These are phyloP conservation scores for Phenganax marumi DNA, from an alignment of 92 coral and sea anemone species.

Conservation along the genomic window DNA sequence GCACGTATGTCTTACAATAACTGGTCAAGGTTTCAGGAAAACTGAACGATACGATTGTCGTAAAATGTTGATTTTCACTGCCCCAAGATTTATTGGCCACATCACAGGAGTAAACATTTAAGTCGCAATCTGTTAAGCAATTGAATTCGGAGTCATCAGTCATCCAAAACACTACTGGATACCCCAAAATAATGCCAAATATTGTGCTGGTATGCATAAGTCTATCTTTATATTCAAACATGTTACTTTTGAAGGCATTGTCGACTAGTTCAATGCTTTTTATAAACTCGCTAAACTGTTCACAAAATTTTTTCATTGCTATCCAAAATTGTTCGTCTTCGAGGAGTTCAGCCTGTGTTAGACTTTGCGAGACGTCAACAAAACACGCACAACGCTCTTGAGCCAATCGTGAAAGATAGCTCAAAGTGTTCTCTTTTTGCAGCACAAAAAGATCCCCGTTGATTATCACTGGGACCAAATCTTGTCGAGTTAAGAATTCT, in stretches of 20 bases:
- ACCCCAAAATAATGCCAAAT: constrained; percentile 63
- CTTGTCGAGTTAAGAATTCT: neutral
- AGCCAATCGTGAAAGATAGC: neutral
- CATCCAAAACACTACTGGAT: constrained; percentile 80
- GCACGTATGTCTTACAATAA: neutral
- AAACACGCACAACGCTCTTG: constrained; percentile 8
- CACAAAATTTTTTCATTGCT: constrained; percentile 6
- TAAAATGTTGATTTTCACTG: neutral
- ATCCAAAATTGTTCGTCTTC: neutral
- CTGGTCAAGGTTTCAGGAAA: neutral
- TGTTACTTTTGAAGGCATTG: neutral
- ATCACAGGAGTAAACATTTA: neutral
- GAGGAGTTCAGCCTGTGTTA: neutral
- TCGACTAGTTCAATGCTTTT: neutral
- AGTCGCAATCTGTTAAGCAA: constrained; percentile 36
- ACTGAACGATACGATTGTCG: constrained; percentile 11
- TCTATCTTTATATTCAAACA: neutral
- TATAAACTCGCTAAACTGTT: neutral
- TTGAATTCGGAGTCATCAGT: constrained; percentile 39
- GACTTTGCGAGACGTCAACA: constrained; percentile 7
- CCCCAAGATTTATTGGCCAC: constrained; percentile 1
- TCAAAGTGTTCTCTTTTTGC: neutral
- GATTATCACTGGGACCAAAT: neutral
- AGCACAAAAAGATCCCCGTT: constrained; percentile 27
- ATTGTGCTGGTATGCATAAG: constrained; percentile 8